A percentile compares a stretch with the other conserved stretches of the same genome.
These are phyloP conservation scores for Archivesica marissinica DNA, from an alignment of 1,140 invertebrate species.

Conservation along the genomic window DNA sequence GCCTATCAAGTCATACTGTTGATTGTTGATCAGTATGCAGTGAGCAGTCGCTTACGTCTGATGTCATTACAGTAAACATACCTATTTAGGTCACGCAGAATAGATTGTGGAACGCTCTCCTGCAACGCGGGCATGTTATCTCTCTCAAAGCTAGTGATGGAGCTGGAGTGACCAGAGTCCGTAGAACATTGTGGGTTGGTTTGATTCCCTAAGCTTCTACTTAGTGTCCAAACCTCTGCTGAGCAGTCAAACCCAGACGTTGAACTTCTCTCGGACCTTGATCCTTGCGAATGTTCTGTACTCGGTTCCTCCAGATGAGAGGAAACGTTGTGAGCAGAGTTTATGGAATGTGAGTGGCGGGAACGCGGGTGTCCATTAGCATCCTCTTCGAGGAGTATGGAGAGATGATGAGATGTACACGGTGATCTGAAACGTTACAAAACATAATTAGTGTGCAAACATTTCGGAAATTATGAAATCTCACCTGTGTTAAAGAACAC, in stretches of 20 bases:
- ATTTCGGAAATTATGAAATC: too few species aligned
- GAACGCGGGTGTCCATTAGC: background rate
- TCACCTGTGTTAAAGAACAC: too few species aligned
- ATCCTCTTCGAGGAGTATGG: conserved; percentile 37
- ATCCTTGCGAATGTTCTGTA: background rate
- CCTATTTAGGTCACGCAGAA: background rate
- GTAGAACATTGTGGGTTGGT: background rate
- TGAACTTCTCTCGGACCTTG: background rate
- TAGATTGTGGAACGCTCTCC: background rate
- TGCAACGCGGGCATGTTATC: background rate
- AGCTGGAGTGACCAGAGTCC: conserved; percentile 54
- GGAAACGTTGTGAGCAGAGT: background rate
- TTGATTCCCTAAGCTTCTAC: background rate
- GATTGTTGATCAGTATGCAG: background rate
- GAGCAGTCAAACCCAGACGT: conserved; percentile 2
- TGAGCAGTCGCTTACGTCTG: background rate
- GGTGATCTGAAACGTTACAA: too few species aligned
- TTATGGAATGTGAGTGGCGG: background rate
- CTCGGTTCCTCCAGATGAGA: background rate
- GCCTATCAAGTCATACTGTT: background rate
- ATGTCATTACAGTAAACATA: background rate
- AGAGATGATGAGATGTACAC: conserved; percentile 4
- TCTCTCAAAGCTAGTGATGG: conserved; percentile 43
- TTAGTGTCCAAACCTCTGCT: conserved; percentile 48
- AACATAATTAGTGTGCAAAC: too few species aligned